These are phyloP conservation scores for Protonibea diacanthus DNA, from an alignment of 2,797 vertebrate genomes.

Conservation along the genomic window DNA sequence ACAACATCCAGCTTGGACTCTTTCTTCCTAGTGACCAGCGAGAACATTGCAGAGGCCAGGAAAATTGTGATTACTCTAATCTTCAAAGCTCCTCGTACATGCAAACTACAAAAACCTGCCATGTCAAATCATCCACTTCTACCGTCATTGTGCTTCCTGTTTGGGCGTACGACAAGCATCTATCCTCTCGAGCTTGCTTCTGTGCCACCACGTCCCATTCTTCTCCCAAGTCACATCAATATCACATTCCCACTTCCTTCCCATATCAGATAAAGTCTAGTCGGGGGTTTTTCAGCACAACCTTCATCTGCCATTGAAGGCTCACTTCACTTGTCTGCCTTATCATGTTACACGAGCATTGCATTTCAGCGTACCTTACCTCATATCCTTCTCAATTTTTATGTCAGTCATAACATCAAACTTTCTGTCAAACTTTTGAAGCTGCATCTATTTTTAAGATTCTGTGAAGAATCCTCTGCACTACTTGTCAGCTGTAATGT, in stretches of 20 bases:
- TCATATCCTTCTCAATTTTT: slow-evolving; percentile 25
- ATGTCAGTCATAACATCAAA: slow-evolving; percentile 33
- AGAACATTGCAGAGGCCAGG: not conserved
- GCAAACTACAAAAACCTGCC: slow-evolving; percentile 7
- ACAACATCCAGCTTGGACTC: not conserved
- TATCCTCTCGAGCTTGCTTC: slow-evolving; percentile 18
- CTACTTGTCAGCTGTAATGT: slow-evolving; percentile 6
- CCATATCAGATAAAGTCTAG: slow-evolving; percentile 68
- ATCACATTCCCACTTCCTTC: slow-evolving; percentile 59
- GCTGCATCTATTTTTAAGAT: slow-evolving; percentile 24
- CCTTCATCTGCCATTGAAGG: slow-evolving; percentile 63
- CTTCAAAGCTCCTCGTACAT: slow-evolving; percentile 4
- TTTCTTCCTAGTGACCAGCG: not conserved
- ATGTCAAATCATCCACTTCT: slow-evolving; percentile 3
- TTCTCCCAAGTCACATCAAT: slow-evolving; percentile 47
- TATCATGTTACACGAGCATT: slow-evolving; percentile 60
- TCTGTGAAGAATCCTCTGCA: not conserved
- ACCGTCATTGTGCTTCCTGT: not conserved
- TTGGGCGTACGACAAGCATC: slow-evolving; percentile 20
- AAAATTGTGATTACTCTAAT: not conserved
- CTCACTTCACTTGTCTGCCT: slow-evolving; percentile 46
- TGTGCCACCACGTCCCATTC: slow-evolving; percentile 17
- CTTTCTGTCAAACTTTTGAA: slow-evolving; percentile 24
- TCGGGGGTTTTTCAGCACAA: slow-evolving; percentile 42
- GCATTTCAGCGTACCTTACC: slow-evolving; percentile 41